Conservation (phyloP, 1,140 invertebrate genomes). For the Hypsibius dujardini region DNA sequence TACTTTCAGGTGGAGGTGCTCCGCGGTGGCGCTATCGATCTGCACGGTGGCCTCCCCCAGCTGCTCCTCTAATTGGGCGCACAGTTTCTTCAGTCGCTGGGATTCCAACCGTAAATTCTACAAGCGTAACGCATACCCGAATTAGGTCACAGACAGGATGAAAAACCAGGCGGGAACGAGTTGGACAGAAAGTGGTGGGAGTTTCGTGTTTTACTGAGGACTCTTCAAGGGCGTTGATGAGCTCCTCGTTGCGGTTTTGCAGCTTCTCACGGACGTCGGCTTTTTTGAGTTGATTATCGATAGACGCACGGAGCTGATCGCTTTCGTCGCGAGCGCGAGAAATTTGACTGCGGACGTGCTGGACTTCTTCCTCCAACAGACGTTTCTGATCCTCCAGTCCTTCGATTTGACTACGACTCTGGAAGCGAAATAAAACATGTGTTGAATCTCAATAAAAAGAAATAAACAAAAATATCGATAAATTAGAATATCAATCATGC, state of each 20-base stretch:
- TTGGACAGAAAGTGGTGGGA: too few relatives aligned
- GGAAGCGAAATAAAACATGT: too few relatives aligned
- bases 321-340: not conserved
- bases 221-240: not conserved
- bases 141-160: not conserved
- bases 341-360: not conserved
- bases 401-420: too few relatives aligned
- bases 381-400: too few relatives aligned
- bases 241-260: not conserved
- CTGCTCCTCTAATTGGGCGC: not conserved
- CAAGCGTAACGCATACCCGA: too few relatives aligned
- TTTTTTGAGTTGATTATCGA: constrained; percentile 1
- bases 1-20: not conserved
- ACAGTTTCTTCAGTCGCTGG: not conserved
- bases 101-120: not conserved
- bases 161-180: not conserved
- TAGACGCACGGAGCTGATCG: not conserved
- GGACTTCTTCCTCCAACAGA: constrained; percentile 4
- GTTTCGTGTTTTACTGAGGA: not conserved
- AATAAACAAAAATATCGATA: too few relatives aligned
- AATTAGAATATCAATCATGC: too few relatives aligned
- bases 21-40: not conserved
- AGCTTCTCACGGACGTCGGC: not conserved
- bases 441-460: too few relatives aligned
- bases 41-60: not conserved